These are phyloP conservation scores for Camarhynchus parvulus DNA, from an alignment of 2,113 vertebrate genomes.

Conservation along the genomic window DNA sequence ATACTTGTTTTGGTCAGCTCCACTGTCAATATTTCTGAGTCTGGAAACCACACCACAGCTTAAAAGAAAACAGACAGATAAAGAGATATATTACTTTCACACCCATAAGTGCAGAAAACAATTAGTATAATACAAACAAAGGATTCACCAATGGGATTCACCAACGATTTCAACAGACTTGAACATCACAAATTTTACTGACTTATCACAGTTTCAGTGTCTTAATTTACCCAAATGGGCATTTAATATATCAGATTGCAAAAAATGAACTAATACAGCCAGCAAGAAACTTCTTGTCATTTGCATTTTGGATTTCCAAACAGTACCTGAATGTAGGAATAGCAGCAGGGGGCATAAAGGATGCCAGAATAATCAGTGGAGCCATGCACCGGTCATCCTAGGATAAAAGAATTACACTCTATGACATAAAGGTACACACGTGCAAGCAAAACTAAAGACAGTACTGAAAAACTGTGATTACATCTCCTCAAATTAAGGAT, in stretches of 20 bases:
- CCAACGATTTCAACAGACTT: background rate
- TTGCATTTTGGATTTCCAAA: background rate
- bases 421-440: background rate
- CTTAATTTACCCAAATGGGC: background rate
- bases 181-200: background rate
- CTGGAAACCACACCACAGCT: conserved; percentile 89
- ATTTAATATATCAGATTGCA: background rate
- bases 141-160: background rate
- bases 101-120: background rate
- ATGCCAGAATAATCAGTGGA: conserved; percentile 88
- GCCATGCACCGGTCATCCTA: conserved; percentile 86
- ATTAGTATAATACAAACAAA: background rate
- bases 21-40: conserved; percentile 79
- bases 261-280: background rate
- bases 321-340: conserved; percentile 89
- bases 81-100: background rate
- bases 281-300: background rate
- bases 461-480: background rate
- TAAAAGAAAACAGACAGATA: background rate
- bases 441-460: background rate
- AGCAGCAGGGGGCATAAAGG: conserved; percentile 84
- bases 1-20: conserved; percentile 73
- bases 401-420: background rate
- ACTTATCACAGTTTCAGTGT: background rate
- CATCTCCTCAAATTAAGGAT: background rate